These are phyloP conservation scores for Oreochromis aureus DNA, from an alignment of 2,113 vertebrate genomes.

Conservation along the genomic window DNA sequence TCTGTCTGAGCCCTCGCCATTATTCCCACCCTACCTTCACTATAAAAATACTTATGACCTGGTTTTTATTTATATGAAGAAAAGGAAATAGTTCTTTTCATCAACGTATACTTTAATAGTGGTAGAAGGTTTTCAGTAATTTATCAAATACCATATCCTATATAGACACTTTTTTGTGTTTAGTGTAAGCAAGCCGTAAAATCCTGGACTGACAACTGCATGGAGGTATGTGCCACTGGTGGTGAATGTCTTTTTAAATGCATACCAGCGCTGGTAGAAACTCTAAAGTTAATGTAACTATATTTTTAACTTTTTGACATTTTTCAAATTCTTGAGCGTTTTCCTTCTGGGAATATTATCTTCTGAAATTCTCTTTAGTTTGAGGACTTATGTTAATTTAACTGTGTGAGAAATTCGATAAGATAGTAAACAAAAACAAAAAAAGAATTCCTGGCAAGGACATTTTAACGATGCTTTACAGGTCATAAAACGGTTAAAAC, in stretches of 20 bases:
- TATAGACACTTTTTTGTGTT: neutral
- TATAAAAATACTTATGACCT: neutral
- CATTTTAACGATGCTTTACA: neutral
- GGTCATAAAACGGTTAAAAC: conserved; percentile 2
- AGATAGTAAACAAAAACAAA: neutral
- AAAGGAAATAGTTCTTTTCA: neutral
- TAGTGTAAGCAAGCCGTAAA: neutral
- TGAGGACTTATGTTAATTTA: neutral
- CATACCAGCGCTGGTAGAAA: neutral
- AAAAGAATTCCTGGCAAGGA: neutral
- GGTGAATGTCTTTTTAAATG: neutral
- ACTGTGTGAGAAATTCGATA: neutral
- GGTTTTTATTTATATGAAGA: neutral
- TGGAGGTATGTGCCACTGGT: neutral
- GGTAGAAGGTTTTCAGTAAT: neutral
- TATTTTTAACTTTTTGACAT: neutral
- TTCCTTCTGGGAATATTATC: neutral
- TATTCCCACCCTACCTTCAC: neutral
- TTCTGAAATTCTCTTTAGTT: neutral
- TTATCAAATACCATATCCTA: neutral
- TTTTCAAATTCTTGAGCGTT: neutral
- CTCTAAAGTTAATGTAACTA: neutral
- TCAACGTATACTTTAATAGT: neutral
- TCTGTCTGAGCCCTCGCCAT: neutral
- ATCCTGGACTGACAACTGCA: neutral